Evolutionary conservation across 1,140 invertebrate species (phyloP).

Genomic region (Drosophila burlai): DNA sequence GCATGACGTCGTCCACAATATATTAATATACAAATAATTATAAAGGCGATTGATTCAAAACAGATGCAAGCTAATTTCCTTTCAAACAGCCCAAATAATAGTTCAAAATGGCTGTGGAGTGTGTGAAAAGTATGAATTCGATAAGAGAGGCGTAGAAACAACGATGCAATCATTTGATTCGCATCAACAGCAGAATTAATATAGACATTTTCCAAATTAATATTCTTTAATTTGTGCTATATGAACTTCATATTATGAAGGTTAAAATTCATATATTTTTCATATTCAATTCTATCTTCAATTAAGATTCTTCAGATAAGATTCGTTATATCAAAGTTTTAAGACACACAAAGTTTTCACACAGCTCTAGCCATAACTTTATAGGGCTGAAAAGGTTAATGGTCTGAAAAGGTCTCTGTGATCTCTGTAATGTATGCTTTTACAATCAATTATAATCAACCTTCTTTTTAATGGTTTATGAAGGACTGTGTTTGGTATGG

Average conservation of each 20-base stretch:
- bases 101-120: not conserved
- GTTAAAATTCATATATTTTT: too few relatives aligned
- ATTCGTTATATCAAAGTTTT: too few relatives aligned
- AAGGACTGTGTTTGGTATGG: conserved; percentile 92
- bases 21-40: not conserved
- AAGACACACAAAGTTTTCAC: too few relatives aligned
- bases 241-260: too few relatives aligned
- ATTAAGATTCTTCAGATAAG: too few relatives aligned
- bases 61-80: conserved; percentile 32
- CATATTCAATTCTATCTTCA: too few relatives aligned
- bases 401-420: not conserved
- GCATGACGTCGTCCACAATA: conserved; percentile 7
- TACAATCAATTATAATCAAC: too few relatives aligned
- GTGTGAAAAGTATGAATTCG: not conserved
- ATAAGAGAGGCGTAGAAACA: not conserved
- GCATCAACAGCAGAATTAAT: not conserved
- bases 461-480: not conserved
- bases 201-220: not conserved
- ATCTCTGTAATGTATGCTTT: not conserved
- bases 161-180: not conserved
- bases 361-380: not conserved
- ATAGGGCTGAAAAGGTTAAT: not conserved
- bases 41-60: conserved; percentile 23
- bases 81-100: not conserved
- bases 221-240: too few relatives aligned